Evolutionary conservation across 2,113 vertebrate genomes (phyloP), one percentile per base, ranked within the genome.

Genomic region (Istiophorus platypterus): DNA sequence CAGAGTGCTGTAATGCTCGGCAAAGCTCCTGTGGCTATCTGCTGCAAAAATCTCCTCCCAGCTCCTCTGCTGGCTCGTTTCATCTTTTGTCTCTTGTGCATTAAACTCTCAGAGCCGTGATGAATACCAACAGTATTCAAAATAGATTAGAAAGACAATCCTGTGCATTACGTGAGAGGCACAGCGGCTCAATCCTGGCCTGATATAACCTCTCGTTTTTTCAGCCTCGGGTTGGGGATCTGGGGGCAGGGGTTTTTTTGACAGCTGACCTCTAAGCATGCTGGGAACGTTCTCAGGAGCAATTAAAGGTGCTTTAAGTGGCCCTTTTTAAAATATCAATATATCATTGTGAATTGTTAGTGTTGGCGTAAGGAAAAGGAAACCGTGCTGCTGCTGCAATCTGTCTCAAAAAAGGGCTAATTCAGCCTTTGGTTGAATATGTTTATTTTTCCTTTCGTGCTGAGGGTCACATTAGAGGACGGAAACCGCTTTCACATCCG

Each of bases 51-150:
- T 87, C 82, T 82, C 72, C 80, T 70, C 69, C 81, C 83, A 20
- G 73, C 85, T 85, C 39, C 72, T 66, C 77, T 37, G 37, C 51
- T 41, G 61, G 49, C 45, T 85, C 72, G 57, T 89, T 88, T 92
- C 83, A 88, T 91, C 82, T 79, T 51, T 8, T 62, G 52, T 71
- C 84, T 88, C 89, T 65, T 37, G 88, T 75, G 86, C 17, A 81
- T 71, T 71, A 85, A 86, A 80, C 67, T 77, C 80, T 78, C 20
- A 69, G 47, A 83, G 49, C 54, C 26, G 2, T 12, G 22, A 65
- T 72, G 72, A 72, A 80, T 57, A 76, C 26, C 67, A 77, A 39
- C 79, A 57, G 39, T 42, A 52, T 84, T 86, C 56, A 73, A 82
- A 78, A 86, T 59, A 83, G 73, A 88, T 57, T 49, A 45, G 7